Percentiles rank a stretch among this genome's conserved stretches.
These are phyloP conservation scores for Betta splendens DNA, from an alignment of 2,797 vertebrate genomes.

Conservation along the genomic window DNA sequence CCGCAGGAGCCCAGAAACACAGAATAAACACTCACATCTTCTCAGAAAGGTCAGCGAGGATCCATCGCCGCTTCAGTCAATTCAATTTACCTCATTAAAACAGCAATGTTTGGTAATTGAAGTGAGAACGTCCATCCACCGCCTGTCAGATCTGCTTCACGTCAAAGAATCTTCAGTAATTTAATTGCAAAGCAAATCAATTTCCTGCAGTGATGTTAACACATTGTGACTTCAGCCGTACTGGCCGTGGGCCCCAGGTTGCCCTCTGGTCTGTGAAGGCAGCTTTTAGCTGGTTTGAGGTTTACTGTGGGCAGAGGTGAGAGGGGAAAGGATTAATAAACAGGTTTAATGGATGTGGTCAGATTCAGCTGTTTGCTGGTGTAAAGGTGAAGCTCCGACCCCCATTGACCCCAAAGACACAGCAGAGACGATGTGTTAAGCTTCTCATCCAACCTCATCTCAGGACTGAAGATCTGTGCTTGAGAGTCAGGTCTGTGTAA, in stretches of 20 bases:
- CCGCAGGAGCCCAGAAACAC: not conserved
- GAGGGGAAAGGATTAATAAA: too few species aligned
- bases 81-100: conserved; percentile 51
- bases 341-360: too few species aligned
- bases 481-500: too few species aligned
- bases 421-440: too few species aligned
- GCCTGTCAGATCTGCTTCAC: conserved; percentile 60
- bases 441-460: too few species aligned
- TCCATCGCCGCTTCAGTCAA: conserved; percentile 38
- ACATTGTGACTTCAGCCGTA: conserved; percentile 42
- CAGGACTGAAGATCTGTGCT: too few species aligned
- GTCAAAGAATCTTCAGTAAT: conserved; percentile 56
- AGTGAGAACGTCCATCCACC: conserved; percentile 46
- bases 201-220: conserved; percentile 55
- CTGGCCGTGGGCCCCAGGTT: conserved; percentile 18
- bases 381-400: too few species aligned
- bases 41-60: conserved; percentile 38
- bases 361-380: too few species aligned
- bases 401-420: too few species aligned
- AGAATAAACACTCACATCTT: conserved; percentile 11
- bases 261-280: not conserved
- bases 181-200: conserved; percentile 55
- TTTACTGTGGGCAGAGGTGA: not conserved
- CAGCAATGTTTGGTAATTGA: conserved; percentile 43
- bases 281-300: not conserved